Conservation (phyloP, 1,140 invertebrate species). For the Panagrolaimus sp. region DNA sequence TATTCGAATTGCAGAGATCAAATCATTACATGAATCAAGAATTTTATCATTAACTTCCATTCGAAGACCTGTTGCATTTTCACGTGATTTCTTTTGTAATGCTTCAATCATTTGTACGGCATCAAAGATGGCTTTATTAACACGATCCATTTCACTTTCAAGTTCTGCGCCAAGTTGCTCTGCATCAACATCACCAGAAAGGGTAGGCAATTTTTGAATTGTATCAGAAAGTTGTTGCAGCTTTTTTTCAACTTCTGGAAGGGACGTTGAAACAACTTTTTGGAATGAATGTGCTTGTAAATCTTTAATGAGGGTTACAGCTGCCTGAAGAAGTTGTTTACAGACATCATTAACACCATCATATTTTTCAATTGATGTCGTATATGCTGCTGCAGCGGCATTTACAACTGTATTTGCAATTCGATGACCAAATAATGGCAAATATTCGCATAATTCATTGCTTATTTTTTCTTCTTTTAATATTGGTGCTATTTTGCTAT, state of each 20-base stretch:
- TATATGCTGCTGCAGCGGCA: conserved; percentile 5
- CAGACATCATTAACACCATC: conserved; percentile 2
- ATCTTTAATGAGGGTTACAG: conserved; percentile 1
- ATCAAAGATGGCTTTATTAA: conserved; percentile 68
- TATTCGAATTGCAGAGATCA: conserved; percentile 83
- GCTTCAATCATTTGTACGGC: conserved; percentile 60
- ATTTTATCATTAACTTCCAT: conserved; percentile 96
- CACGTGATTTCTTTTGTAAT: conserved; percentile 43
- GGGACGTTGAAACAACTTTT: background rate
- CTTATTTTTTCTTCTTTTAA: background rate
- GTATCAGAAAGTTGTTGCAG: background rate
- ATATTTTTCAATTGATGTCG: background rate
- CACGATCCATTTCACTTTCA: conserved; percentile 69
- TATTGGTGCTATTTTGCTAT: background rate
- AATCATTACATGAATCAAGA: conserved; percentile 83
- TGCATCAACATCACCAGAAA: conserved; percentile 65
- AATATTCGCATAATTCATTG: background rate
- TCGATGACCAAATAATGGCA: conserved; percentile 1
- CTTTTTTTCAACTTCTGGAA: background rate
- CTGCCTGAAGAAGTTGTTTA: background rate
- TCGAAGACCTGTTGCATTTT: conserved; percentile 59
- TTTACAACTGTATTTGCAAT: conserved; percentile 11
- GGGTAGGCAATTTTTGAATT: conserved; percentile 55
- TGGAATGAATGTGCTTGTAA: background rate
- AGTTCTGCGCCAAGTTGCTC: conserved; percentile 61